A percentile compares a stretch with the other conserved stretches of the same genome.
These are phyloP conservation scores for Tapera naevia DNA, from an alignment of 2,797 vertebrate species.

Conservation along the genomic window DNA sequence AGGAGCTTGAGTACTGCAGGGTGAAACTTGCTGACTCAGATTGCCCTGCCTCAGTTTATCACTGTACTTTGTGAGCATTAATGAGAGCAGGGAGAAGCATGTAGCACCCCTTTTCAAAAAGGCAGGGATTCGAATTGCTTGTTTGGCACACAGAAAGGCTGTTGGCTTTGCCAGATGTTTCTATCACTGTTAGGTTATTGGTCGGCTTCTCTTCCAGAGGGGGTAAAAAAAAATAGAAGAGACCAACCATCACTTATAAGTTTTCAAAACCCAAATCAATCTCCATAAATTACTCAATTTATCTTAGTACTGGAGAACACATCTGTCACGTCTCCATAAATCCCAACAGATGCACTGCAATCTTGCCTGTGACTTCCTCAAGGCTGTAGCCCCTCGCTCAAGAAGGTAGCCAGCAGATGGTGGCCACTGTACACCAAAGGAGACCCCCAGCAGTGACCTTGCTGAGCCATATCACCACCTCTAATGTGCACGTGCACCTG, in stretches of 20 bases:
- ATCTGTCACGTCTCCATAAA: not conserved
- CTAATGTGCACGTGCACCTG: rapidly evolving
- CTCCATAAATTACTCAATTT: constrained; percentile 53
- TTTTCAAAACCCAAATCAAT: constrained; percentile 42
- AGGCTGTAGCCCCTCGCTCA: not conserved
- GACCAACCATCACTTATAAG: constrained; percentile 13
- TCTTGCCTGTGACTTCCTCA: not conserved
- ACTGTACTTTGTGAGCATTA: not conserved
- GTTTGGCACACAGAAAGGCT: not conserved
- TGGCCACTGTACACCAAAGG: not conserved
- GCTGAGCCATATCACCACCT: not conserved
- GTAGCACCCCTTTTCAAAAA: not conserved
- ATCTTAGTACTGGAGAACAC: not conserved
- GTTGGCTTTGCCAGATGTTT: constrained; percentile 28
- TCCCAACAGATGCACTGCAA: not conserved
- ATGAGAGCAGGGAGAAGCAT: not conserved
- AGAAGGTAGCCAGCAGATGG: not conserved
- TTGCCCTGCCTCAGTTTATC: not conserved
- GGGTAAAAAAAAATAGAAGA: not conserved
- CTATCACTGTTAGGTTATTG: not conserved
- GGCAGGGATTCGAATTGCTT: not conserved
- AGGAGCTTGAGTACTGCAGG: not conserved
- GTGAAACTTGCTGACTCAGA: constrained; percentile 10
- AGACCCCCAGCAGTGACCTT: not conserved
- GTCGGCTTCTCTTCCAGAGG: not conserved